These are phyloP conservation scores for Hypsopygia costalis DNA, from an alignment of 2,888 invertebrate species.

Conservation along the genomic window DNA sequence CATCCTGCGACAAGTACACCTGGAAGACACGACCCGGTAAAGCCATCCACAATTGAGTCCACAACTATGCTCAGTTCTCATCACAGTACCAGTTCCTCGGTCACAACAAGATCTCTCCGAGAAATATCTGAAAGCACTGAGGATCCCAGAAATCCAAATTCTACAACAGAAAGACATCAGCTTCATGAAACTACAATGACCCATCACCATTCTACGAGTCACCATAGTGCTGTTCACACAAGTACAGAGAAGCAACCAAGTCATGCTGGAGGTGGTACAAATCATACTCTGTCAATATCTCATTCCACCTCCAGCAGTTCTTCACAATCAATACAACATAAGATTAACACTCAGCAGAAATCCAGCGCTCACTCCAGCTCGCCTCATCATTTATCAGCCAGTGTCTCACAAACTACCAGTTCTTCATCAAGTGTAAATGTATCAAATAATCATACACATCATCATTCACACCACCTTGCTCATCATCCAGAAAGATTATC, in stretches of 20 bases:
- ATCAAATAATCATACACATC: conserved; percentile 83
- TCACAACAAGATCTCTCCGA: conserved; percentile 84
- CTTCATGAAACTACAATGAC: conserved; percentile 84
- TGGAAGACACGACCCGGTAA: conserved; percentile 71
- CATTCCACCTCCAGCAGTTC: conserved; percentile 85
- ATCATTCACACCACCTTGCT: conserved; percentile 82
- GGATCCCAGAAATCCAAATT: conserved; percentile 67
- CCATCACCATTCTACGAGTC: conserved; percentile 84
- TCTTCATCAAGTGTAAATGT: conserved; percentile 76
- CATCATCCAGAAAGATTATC: conserved; percentile 85
- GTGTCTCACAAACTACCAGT: conserved; percentile 76
- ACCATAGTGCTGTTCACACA: conserved; percentile 83
- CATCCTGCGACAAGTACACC: conserved; percentile 70
- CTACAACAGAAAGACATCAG: conserved; percentile 80
- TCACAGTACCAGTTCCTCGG: conserved; percentile 85
- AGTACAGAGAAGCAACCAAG: conserved; percentile 82
- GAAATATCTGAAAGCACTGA: conserved; percentile 80
- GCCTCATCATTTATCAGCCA: conserved; percentile 78
- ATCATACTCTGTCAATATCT: conserved; percentile 83
- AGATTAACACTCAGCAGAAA: conserved; percentile 79
- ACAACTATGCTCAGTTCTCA: conserved; percentile 86
- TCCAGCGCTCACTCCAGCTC: conserved; percentile 67
- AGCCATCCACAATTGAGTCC: conserved; percentile 80
- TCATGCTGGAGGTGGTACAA: conserved; percentile 73
- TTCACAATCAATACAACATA: conserved; percentile 83